Evolutionary conservation across 1,140 invertebrate genomes (phyloP), one percentile per base, ranked within the genome.

Genomic region (Pristionchus pacificus): DNA sequence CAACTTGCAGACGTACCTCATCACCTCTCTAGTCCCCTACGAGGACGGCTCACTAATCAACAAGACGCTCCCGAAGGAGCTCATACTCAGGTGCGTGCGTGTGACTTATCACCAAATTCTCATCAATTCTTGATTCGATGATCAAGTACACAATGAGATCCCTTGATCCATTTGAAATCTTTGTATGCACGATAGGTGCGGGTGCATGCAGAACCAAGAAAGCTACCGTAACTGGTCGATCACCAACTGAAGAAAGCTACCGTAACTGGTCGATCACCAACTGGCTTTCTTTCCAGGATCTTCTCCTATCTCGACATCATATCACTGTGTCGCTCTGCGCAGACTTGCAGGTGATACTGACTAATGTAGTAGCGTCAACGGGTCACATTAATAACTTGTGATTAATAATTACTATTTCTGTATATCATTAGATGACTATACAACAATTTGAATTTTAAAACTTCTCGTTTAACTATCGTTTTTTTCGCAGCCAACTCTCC

Each of bases 291-390:
- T 74, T 82, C 74, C 84, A 91, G 90, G 85, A 96, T 99, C 84
- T 92, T 98, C 86, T 98, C 95, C 57, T 98, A 94, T 85, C 87
- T 99, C 85, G 96, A 98, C 87, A 93, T 98, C 33, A 92, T 97
- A 24, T 93, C 95, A 38, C 87, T 98, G 77, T 98, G 96, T 86
- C 88, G 95, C 78, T 98, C 95, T 89, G 95, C 95, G 76, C 95
- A 98, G 89, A 89, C 90, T 13, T 97, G 76, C 75, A 79, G 93
- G 88, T 88, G 91, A 10, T 6, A 49, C 6, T 49, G 38, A 49
- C n/a, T n/a, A n/a, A n/a, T n/a, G n/a, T n/a, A n/a, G n/a, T n/a
- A n/a, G n/a, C n/a, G n/a, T n/a, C n/a, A n/a, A n/a, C n/a, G n/a
- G n/a, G n/a, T n/a, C n/a, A n/a, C n/a, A n/a, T n/a, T n/a, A n/a